Conservation (phyloP, 1,140 invertebrate genomes). For the Meloidogyne exigua region DNA sequence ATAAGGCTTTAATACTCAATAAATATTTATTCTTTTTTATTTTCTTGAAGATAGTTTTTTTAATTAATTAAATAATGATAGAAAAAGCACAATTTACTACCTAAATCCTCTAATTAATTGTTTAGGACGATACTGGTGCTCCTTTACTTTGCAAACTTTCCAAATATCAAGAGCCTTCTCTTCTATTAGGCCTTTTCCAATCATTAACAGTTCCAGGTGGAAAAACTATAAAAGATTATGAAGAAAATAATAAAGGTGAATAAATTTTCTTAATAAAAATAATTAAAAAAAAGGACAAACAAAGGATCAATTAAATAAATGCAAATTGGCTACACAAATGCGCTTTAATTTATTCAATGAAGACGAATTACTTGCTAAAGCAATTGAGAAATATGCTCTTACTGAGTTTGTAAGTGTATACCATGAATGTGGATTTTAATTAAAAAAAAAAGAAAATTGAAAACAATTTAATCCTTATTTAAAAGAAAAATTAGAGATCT, state of each 20-base stretch:
- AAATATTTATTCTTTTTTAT: too few species aligned
- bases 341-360: conserved; percentile 28
- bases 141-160: conserved; percentile 21
- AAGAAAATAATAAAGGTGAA: not conserved
- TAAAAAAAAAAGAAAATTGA: too few species aligned
- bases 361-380: conserved; percentile 21
- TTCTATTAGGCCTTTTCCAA: conserved; percentile 27
- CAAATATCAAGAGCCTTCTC: not conserved
- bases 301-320: conserved; percentile 1
- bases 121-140: conserved; percentile 25
- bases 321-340: conserved; percentile 21
- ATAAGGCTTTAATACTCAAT: too few species aligned
- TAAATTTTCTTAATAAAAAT: not conserved
- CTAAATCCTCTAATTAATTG: not conserved
- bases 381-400: conserved; percentile 25
- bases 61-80: conserved; percentile 11
- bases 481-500: too few species aligned
- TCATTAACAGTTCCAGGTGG: conserved; percentile 16
- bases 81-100: too few species aligned
- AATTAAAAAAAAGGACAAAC: not conserved
- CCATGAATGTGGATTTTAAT: conserved; percentile 13
- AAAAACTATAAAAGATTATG: not conserved
- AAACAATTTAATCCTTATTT: too few species aligned
- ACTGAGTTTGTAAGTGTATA: conserved; percentile 28
- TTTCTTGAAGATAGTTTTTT: too few species aligned